Base-by-base conservation (phyloP, 2,113 vertebrate species). In the Hemibagrus wyckioides region DNA sequence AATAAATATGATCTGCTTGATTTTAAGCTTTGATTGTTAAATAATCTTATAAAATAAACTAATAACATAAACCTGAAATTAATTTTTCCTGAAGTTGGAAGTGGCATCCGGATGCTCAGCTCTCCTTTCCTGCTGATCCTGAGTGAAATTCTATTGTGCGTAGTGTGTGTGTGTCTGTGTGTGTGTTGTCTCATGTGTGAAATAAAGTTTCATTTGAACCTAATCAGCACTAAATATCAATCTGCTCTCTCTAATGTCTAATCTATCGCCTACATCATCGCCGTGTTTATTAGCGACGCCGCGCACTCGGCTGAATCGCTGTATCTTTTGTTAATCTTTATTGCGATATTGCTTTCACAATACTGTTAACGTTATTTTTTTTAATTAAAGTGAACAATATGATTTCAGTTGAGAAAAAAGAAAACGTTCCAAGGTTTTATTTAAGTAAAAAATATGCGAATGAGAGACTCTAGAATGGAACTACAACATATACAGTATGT, bases 191-290 rank as follows among this genome's bases (percentile, higher is more conserved):
- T 57, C 81, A 59, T 14, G 54, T 80, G 86, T 84, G 85, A 91
- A 63, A 86, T 84, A 88, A 92, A 91, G 73, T n/a, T 23, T 9
- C 57, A 82, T 90, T 67, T 91, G 80, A 87, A n/a, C 82, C 73
- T 80, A 90, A 91, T 88, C 81, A 87, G 89, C 85, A 80, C 48
- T 87, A 41, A 81, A 69, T 88, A 59, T 67, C 57, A 77, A 65
- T 56, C 61, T 76, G 52, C 90, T 67, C 36, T 89, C 28, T 67
- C 11, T 86, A 54, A 48, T 33, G 75, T 69, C 11, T 87, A 44
- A 82, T 82, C 39, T 59, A 57, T 59, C 56, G 36, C 33, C 23
- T 57, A 21, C 54, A 17, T 85, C 10, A 85, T 25, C 17, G 6
- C 0, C n/a, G 28, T 57, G 54, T 57, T 77, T 77, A 33, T 63